Evolutionary conservation across 2,113 vertebrate species (phyloP), one percentile per base, ranked within the genome.

Genomic region (Ginglymostoma cirratum): DNA sequence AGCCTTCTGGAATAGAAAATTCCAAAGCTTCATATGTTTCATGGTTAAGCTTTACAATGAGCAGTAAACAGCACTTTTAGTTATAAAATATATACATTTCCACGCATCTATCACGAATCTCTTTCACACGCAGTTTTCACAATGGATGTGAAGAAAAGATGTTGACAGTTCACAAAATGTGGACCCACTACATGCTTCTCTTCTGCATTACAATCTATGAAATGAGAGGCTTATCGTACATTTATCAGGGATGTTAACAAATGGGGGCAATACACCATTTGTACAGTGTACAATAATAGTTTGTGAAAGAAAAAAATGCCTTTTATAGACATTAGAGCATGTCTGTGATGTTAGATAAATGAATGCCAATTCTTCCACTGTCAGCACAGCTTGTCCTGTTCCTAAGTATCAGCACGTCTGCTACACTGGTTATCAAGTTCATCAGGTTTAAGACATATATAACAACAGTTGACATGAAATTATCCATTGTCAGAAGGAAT

Each of bases 301-400:
- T 94, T 65, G 92, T 38, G 6, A 23, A 67, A 38, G 66, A 70
- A 94, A 72, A 27, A 24, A 70, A 94, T 94, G 67, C 66, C 67
- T 70, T 70, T 94, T 94, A 45, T 15, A 67, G 93, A n/a, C 42
- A 45, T 48, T 10, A 48, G 27, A 94, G 67, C 38, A 66, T 94
- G 42, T 48, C n/a, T 70, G 93, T 70, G 67, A 94, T 23, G 93
- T 42, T 94, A 94, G 66, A 70, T 48, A 94, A 94, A 70, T 94
- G 19, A 92, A 92, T 92, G 27, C 27, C 86, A 30, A 61, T 12
- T 89, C 55, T 65, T 27, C 67, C 38, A 94, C 45, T 70, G 24
- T 67, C 61, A 67, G 30, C 65, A 94, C 48, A 94, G 38, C 66
- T 70, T 94, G 66, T 94, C 24, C 66, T 45, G 66, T 69, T 94